Evolutionary conservation across 2,888 invertebrate genomes (phyloP).

Genomic region (Eulithis testata): DNA sequence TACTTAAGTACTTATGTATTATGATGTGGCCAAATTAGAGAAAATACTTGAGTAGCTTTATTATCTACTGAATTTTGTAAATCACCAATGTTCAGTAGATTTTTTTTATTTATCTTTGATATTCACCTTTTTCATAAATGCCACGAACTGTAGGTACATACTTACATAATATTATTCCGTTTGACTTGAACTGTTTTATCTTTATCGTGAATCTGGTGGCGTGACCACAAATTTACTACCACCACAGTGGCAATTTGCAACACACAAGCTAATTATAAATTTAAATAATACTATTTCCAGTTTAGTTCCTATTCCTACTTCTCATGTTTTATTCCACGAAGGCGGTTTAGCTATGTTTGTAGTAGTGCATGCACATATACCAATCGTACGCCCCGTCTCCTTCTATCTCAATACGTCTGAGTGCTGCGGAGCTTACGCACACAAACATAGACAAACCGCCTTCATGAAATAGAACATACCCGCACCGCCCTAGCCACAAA

Average conservation of each 20-base stretch:
- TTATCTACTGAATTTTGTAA: too few relatives aligned
- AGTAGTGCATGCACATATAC: too few relatives aligned
- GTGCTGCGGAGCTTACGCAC: too few relatives aligned
- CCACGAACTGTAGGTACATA: not conserved
- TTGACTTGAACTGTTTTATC: conserved; percentile 37
- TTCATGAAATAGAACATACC: too few relatives aligned
- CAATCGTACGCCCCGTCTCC: too few relatives aligned
- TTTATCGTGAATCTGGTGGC: conserved; percentile 45
- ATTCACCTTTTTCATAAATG: too few relatives aligned
- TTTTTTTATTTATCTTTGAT: too few relatives aligned
- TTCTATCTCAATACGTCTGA: too few relatives aligned
- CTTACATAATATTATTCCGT: conserved; percentile 7
- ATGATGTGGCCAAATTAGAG: conserved; percentile 60
- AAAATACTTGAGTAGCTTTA: not conserved
- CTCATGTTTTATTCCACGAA: not conserved
- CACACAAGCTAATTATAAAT: conserved; percentile 15
- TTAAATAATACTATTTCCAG: conserved; percentile 8
- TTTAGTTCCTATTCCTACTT: conserved; percentile 8
- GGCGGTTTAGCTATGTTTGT: too few relatives aligned
- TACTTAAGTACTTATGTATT: conserved; percentile 42
- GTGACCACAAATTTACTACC: conserved; percentile 38
- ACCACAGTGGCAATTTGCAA: conserved; percentile 20
- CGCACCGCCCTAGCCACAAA: too few relatives aligned
- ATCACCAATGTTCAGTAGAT: too few relatives aligned
- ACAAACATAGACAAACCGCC: too few relatives aligned